Evolutionary conservation across 2,888 invertebrate genomes (phyloP).

Genomic region (Diaperis boleti): DNA sequence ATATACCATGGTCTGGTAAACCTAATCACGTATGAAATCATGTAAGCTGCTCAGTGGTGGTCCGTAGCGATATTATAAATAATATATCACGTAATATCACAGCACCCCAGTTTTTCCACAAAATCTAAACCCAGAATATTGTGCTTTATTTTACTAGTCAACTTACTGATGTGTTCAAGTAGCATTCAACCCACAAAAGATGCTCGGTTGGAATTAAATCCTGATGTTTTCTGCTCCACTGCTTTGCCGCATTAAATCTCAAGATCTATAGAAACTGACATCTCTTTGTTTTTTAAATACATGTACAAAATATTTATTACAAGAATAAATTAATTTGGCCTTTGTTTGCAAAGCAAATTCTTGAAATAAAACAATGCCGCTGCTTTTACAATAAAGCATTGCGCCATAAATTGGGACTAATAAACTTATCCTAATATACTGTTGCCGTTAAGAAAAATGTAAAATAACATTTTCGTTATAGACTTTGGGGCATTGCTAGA

Average conservation of each 20-base stretch:
- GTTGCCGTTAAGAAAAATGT: no score
- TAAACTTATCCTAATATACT: no score
- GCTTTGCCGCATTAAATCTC: neutral
- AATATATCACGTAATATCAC: conserved; percentile 18
- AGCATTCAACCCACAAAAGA: neutral
- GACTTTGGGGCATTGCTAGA: no score
- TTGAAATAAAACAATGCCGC: neutral
- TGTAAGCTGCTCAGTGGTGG: neutral
- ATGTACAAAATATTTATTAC: conserved; percentile 5
- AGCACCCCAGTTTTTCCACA: conserved; percentile 4
- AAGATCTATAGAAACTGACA: conserved; percentile 4
- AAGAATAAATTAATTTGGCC: conserved; percentile 9
- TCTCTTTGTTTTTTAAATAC: neutral
- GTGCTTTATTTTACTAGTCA: neutral
- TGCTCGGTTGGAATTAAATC: neutral
- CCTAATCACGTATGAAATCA: conserved; percentile 27
- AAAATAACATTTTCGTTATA: no score
- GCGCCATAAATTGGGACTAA: neutral
- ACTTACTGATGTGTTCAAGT: neutral
- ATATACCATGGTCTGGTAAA: conserved; percentile 1
- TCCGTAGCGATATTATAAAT: conserved; percentile 11
- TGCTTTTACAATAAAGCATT: neutral
- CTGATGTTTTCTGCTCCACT: neutral
- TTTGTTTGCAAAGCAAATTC: neutral
- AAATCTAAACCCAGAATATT: conserved; percentile 7